These are phyloP conservation scores for Lepus oiostolus DNA, from an alignment of 2,797 vertebrate species.

Conservation along the genomic window DNA sequence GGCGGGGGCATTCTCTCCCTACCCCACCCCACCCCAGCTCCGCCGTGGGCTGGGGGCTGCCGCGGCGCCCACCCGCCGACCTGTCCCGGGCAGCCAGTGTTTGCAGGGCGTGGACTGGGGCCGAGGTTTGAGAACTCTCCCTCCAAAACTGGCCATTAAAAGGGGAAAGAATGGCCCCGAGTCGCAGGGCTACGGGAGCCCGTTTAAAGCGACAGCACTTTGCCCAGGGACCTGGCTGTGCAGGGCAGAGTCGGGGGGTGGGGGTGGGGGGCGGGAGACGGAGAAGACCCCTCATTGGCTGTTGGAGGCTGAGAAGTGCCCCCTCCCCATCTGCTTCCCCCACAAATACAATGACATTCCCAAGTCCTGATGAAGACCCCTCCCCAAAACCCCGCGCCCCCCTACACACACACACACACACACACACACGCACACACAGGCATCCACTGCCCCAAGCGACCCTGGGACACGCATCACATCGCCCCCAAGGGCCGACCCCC, in stretches of 20 bases:
- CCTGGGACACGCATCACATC: not conserved
- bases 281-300: slow-evolving; percentile 33
- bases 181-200: slow-evolving; percentile 38
- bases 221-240: slow-evolving; percentile 26
- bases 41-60: not conserved
- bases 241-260: not conserved
- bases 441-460: not conserved
- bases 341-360: not conserved
- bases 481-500: not conserved
- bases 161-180: slow-evolving; percentile 71
- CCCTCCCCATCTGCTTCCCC: not conserved
- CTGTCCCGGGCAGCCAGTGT: slow-evolving; percentile 8
- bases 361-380: not conserved
- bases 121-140: slow-evolving; percentile 70
- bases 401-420: too few species aligned
- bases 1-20: not conserved
- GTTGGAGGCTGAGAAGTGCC: not conserved
- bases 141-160: slow-evolving; percentile 72
- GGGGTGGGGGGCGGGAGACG: not conserved
- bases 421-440: not conserved
- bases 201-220: slow-evolving; percentile 73
- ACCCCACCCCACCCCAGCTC: not conserved
- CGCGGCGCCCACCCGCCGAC: not conserved
- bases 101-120: slow-evolving; percentile 62
- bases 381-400: too few species aligned